Evolutionary conservation across 2,888 invertebrate species (phyloP).

Genomic region (Sarcophaga carnaria): DNA sequence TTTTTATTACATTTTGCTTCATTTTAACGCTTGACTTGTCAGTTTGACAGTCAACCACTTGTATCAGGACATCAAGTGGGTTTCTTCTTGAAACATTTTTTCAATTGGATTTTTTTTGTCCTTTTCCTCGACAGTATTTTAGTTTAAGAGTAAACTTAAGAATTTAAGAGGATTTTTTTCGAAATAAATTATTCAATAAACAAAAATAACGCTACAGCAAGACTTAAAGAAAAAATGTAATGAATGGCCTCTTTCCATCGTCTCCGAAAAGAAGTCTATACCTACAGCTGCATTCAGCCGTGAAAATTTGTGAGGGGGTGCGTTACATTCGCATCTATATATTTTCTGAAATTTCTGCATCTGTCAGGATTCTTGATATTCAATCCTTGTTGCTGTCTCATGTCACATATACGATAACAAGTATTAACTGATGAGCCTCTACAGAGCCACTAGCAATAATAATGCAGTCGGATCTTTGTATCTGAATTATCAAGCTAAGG

Average conservation of each 20-base stretch:
- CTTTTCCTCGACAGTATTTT: neutral
- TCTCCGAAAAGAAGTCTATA: no score
- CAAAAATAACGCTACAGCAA: neutral
- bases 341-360: no score
- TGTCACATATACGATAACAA: no score
- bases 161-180: constrained; percentile 15
- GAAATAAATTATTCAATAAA: constrained; percentile 9
- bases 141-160: neutral
- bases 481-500: no score
- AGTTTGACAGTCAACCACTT: constrained; percentile 73
- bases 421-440: no score
- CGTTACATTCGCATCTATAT: no score
- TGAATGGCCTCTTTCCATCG: neutral
- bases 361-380: no score
- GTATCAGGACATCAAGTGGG: constrained; percentile 49
- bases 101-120: neutral
- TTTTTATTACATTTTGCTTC: constrained; percentile 62
- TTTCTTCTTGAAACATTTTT: constrained; percentile 41
- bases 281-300: no score
- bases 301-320: no score
- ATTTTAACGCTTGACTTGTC: constrained; percentile 79
- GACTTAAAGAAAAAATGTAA: neutral
- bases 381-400: no score
- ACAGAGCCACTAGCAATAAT: no score
- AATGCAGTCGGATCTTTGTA: no score